Evolutionary conservation across 2,113 vertebrate species (phyloP).

Genomic region (Numida meleagris): DNA sequence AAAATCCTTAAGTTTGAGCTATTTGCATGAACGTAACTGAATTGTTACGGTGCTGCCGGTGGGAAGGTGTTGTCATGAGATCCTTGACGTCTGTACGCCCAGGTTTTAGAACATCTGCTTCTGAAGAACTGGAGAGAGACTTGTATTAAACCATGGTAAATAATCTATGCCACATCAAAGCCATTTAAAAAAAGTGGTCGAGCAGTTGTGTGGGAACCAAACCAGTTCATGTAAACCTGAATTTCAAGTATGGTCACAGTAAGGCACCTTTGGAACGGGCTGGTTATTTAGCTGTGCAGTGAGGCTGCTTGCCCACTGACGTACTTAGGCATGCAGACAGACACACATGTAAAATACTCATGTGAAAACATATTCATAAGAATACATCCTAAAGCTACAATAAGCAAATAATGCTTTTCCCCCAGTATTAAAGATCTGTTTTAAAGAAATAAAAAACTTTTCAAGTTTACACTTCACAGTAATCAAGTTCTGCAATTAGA

Average conservation of each 20-base stretch:
- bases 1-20: neutral
- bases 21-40: neutral
- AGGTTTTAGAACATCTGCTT: neutral
- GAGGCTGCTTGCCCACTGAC: neutral
- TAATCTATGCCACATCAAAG: constrained; percentile 14
- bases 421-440: neutral
- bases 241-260: constrained; percentile 16
- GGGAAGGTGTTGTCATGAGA: neutral
- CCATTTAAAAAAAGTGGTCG: constrained; percentile 6
- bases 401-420: constrained; percentile 22
- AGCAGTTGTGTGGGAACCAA: constrained; percentile 53
- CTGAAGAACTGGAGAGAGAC: neutral
- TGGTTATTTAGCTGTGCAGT: neutral
- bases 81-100: neutral
- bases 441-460: neutral
- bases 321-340: neutral
- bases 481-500: neutral
- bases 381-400: neutral
- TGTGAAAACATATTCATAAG: constrained; percentile 16
- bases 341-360: neutral
- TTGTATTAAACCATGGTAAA: neutral
- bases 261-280: constrained; percentile 11
- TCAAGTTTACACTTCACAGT: neutral
- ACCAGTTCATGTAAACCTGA: neutral
- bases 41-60: neutral